Conservation (phyloP, 2,113 vertebrate species). For the Mustela lutreola region DNA sequence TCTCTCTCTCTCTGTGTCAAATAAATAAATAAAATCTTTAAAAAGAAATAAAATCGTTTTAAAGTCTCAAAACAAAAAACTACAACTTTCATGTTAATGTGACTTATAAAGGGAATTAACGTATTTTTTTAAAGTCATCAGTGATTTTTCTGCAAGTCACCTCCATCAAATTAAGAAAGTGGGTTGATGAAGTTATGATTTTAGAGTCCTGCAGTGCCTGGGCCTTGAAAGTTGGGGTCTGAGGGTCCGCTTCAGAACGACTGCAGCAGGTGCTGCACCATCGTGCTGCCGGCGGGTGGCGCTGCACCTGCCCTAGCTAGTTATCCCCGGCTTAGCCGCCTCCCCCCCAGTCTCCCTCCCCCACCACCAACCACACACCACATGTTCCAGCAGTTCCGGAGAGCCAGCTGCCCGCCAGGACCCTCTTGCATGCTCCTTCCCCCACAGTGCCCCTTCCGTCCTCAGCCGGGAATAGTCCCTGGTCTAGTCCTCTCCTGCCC, state of each 20-base stretch:
- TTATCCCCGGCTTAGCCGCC: neutral
- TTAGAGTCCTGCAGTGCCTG: neutral
- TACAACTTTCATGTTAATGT: neutral
- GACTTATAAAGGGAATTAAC: neutral
- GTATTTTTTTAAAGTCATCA: neutral
- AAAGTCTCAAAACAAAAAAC: neutral
- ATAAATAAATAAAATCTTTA: neutral
- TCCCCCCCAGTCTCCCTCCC: no score
- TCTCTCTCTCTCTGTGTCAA: no score
- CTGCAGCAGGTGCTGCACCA: neutral
- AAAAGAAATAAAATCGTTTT: neutral
- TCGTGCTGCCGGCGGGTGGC: neutral
- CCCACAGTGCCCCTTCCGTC: neutral
- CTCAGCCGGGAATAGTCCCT: neutral
- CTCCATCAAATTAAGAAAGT: neutral
- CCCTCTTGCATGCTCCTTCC: neutral
- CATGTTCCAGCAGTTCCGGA: neutral
- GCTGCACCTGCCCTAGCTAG: neutral
- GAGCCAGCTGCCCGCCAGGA: neutral
- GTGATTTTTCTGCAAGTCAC: neutral
- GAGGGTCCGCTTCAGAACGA: neutral
- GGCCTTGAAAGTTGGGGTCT: neutral
- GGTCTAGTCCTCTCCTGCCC: neutral
- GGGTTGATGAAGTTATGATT: neutral
- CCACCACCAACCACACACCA: neutral